Percentiles rank a stretch among this genome's conserved stretches.
These are phyloP conservation scores for Emydocephalus ijimae DNA, from an alignment of 2,113 vertebrate genomes.

Conservation along the genomic window DNA sequence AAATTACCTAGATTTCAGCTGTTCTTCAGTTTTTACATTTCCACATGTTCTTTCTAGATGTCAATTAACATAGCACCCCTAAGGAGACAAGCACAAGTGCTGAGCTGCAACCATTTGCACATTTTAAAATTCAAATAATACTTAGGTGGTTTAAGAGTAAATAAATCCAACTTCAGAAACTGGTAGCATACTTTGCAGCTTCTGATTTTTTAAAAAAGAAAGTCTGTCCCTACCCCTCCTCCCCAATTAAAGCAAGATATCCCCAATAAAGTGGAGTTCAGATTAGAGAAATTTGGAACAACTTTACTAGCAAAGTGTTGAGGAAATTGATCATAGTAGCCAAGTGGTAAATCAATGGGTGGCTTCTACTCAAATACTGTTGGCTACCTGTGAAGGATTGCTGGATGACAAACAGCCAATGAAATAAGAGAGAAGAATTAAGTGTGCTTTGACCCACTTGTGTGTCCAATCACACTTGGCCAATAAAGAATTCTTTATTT, in stretches of 20 bases:
- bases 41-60: neutral
- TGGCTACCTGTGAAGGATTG: neutral
- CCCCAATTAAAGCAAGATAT: neutral
- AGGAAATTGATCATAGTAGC: neutral
- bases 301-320: neutral
- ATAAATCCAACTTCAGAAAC: neutral
- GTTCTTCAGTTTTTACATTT: neutral
- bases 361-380: neutral
- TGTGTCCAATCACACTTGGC: too few relatives aligned
- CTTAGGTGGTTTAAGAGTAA: neutral
- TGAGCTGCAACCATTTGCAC: neutral
- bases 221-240: neutral
- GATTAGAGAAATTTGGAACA: neutral
- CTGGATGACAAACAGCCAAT: neutral
- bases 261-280: neutral
- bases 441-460: neutral
- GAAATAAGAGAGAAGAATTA: neutral
- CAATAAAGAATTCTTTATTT: too few relatives aligned
- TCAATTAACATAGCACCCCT: neutral
- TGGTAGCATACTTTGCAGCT: neutral
- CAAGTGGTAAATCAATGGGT: neutral
- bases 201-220: neutral
- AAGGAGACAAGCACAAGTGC: neutral
- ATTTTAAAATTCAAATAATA: neutral
- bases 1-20: neutral